Percentiles rank a stretch among this genome's conserved stretches.
Conservation (phyloP, 2,797 vertebrate genomes). For the Cynodonichthys magdalenae region DNA sequence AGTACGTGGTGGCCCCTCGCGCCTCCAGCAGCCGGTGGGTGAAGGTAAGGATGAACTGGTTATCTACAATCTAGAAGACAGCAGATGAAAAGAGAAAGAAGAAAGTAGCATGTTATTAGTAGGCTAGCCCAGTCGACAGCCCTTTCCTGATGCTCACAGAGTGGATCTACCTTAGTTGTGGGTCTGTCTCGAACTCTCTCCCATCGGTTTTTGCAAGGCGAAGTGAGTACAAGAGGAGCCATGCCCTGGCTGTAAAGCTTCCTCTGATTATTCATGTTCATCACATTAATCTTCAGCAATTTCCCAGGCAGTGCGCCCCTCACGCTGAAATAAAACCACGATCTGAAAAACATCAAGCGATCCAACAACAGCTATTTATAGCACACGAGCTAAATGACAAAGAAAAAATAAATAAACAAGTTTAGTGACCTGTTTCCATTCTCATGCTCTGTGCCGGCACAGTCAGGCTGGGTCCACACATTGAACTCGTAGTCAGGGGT, state of each 20-base stretch:
- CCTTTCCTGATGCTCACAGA: neutral
- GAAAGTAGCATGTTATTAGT: constrained; percentile 17
- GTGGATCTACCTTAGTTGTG: constrained; percentile 83
- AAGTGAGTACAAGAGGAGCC: constrained; percentile 91
- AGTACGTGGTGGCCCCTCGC: constrained; percentile 90
- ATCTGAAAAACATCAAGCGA: constrained; percentile 73
- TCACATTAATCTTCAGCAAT: constrained; percentile 92
- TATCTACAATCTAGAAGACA: constrained; percentile 86
- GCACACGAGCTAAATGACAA: neutral
- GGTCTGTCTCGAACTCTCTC: constrained; percentile 92
- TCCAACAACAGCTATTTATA: neutral
- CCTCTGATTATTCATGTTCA: constrained; percentile 99
- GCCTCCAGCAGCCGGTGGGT: constrained; percentile 91
- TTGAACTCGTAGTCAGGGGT: constrained; percentile 91
- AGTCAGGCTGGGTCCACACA: constrained; percentile 94
- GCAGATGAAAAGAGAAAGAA: constrained; percentile 11
- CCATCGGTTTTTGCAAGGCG: constrained; percentile 89
- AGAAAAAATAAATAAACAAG: neutral
- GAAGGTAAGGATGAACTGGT: constrained; percentile 94
- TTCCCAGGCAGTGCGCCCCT: constrained; percentile 87
- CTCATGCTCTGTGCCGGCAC: constrained; percentile 90
- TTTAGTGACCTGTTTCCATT: constrained; percentile 90
- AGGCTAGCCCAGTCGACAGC: constrained; percentile 16
- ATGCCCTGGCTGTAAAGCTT: constrained; percentile 97
- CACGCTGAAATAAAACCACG: constrained; percentile 98